A percentile compares a stretch with the other conserved stretches of the same genome.
These are phyloP conservation scores for Mallateleia sp. DNA, from an alignment of 2,888 invertebrate species.

Conservation along the genomic window DNA sequence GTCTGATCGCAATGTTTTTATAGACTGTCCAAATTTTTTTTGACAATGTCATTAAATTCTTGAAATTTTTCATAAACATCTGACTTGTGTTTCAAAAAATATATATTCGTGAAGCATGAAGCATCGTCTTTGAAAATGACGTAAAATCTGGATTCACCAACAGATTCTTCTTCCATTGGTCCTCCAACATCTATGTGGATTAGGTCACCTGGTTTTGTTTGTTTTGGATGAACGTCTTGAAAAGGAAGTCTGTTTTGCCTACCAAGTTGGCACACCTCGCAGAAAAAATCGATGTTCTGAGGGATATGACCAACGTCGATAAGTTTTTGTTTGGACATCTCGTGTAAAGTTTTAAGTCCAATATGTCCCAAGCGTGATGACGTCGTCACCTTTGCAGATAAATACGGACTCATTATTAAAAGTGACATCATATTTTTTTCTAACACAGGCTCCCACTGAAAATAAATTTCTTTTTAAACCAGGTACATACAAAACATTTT, in stretches of 20 bases:
- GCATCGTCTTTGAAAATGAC: constrained; percentile 14
- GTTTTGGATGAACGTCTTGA: constrained; percentile 9
- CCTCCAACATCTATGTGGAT: constrained; percentile 61
- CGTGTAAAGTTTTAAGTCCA: not conserved
- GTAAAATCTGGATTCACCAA: constrained; percentile 11
- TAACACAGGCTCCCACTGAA: constrained; percentile 27
- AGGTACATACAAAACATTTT: constrained; percentile 23
- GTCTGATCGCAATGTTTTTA: not conserved
- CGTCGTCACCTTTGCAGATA: too few relatives aligned
- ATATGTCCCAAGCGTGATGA: constrained; percentile 18
- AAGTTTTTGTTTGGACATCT: constrained; percentile 1
- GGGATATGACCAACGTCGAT: not conserved
- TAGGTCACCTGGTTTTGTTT: constrained; percentile 43
- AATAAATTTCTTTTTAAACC: constrained; percentile 15
- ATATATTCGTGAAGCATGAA: not conserved
- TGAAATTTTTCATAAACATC: constrained; percentile 3
- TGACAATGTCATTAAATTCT: not conserved
- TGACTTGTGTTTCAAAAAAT: constrained; percentile 13
- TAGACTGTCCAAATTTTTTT: not conserved
- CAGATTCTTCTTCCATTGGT: constrained; percentile 24
- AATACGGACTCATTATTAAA: not conserved
- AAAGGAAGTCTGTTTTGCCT: constrained; percentile 62
- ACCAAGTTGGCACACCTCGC: constrained; percentile 56
- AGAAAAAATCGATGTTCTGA: constrained; percentile 44
- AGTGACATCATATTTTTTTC: not conserved